Evolutionary conservation across 2,113 vertebrate species (phyloP).

Genomic region (Gymnocephalus cernua): DNA sequence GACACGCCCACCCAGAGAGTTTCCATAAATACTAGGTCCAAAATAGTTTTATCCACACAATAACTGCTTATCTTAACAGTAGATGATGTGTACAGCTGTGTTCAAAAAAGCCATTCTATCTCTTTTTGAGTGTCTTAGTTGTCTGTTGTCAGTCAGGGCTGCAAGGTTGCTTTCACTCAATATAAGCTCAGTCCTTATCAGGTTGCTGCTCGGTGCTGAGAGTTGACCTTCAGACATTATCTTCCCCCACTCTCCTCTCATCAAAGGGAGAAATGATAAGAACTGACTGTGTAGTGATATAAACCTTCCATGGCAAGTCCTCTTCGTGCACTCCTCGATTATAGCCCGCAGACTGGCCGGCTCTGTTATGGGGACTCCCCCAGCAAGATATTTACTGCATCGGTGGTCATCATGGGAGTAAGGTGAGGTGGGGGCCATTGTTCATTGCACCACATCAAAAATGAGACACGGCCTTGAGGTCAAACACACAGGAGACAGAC

Average conservation of each 20-base stretch:
- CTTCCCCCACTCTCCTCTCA: conserved; percentile 62
- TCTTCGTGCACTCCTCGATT: conserved; percentile 31
- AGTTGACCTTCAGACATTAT: conserved; percentile 76
- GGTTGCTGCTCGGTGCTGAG: conserved; percentile 56
- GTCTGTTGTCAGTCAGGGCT: conserved; percentile 22
- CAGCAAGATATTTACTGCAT: conserved; percentile 57
- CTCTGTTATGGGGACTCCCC: conserved; percentile 47
- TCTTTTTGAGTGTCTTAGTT: conserved; percentile 13
- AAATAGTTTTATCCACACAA: neutral
- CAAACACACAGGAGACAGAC: conserved; percentile 34
- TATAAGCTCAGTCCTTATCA: conserved; percentile 66
- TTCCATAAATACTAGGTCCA: neutral
- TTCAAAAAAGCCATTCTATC: conserved; percentile 10
- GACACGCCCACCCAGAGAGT: neutral
- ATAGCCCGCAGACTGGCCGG: conserved; percentile 19
- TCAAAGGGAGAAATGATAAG: conserved; percentile 76
- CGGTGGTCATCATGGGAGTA: conserved; percentile 19
- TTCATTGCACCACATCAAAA: conserved; percentile 55
- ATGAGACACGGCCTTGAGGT: conserved; percentile 49
- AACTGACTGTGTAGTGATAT: conserved; percentile 65
- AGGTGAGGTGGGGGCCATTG: neutral
- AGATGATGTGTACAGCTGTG: neutral
- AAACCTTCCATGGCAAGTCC: conserved; percentile 44
- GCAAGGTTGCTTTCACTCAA: conserved; percentile 37
- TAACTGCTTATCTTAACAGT: conserved; percentile 1